A percentile compares a stretch with the other conserved stretches of the same genome.
Conservation (phyloP, 2,113 vertebrate species). For the Eleginops maclovinus region DNA sequence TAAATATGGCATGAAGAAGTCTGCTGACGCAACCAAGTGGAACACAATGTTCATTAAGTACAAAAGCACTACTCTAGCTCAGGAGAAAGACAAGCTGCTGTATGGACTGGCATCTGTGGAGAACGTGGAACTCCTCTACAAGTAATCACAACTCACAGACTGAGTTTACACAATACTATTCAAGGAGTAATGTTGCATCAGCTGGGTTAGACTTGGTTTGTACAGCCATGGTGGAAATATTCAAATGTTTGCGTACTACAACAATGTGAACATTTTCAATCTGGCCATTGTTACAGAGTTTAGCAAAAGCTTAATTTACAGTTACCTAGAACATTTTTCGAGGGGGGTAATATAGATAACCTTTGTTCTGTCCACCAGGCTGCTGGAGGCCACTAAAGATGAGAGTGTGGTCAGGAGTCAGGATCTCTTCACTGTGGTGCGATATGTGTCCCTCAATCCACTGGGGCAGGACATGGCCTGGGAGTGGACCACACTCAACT, state of each 20-base stretch:
- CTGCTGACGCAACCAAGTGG: conserved; percentile 85
- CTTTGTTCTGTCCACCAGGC: conserved; percentile 78
- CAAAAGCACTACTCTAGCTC: conserved; percentile 86
- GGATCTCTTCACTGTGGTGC: conserved; percentile 93
- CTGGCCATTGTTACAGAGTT: no score
- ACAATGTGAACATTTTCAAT: no score
- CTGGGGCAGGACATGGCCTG: conserved; percentile 94
- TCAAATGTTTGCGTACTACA: no score
- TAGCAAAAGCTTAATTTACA: no score
- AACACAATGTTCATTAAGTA: conserved; percentile 88
- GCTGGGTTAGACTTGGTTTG: not conserved
- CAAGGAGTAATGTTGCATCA: not conserved
- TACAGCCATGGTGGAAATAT: not conserved
- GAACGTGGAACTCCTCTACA: conserved; percentile 85
- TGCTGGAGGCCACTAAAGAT: conserved; percentile 87
- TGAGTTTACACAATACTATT: not conserved
- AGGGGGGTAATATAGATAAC: no score
- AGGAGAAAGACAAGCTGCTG: conserved; percentile 97
- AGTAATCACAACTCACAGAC: conserved; percentile 73
- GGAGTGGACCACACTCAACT: conserved; percentile 96
- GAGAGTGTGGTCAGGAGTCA: conserved; percentile 89
- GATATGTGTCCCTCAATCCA: conserved; percentile 90
- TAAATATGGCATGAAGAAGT: conserved; percentile 93
- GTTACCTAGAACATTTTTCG: no score
- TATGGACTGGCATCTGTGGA: conserved; percentile 93